Evolutionary conservation across 2,113 vertebrate genomes (phyloP).

Genomic region (Myiopsitta monachus): DNA sequence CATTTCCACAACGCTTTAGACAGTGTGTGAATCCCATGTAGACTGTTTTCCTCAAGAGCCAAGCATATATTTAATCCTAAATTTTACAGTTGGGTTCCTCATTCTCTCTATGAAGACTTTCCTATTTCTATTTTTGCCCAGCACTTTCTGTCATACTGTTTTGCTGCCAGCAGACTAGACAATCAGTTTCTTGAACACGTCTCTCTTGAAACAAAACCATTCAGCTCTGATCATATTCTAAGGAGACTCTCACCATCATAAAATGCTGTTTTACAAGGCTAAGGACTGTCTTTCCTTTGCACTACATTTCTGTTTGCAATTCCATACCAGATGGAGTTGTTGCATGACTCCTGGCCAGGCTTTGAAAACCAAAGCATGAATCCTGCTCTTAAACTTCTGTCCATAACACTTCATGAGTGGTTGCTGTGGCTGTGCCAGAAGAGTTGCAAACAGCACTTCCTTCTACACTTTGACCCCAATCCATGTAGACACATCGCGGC

Average conservation of each 20-base stretch:
- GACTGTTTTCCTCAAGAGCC: not conserved
- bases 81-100: not conserved
- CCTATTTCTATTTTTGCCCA: conserved; percentile 18
- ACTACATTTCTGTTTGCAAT: conserved; percentile 12
- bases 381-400: conserved; percentile 8
- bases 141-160: not conserved
- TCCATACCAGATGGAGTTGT: conserved; percentile 20
- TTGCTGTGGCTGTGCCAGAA: not conserved
- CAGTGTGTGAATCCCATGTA: not conserved
- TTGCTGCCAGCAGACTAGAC: conserved; percentile 22
- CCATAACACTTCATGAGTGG: not conserved
- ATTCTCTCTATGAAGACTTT: not conserved
- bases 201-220: conserved; percentile 1
- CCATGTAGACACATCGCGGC: not conserved
- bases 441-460: not conserved
- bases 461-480: not conserved
- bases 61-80: not conserved
- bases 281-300: not conserved
- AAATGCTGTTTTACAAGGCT: conserved; percentile 33
- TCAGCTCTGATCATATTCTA: not conserved
- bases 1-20: not conserved
- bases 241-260: not conserved
- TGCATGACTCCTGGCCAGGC: not conserved
- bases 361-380: not conserved
- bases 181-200: not conserved